Conservation (phyloP, 1,140 invertebrate species). For the Brachionus rubens region DNA sequence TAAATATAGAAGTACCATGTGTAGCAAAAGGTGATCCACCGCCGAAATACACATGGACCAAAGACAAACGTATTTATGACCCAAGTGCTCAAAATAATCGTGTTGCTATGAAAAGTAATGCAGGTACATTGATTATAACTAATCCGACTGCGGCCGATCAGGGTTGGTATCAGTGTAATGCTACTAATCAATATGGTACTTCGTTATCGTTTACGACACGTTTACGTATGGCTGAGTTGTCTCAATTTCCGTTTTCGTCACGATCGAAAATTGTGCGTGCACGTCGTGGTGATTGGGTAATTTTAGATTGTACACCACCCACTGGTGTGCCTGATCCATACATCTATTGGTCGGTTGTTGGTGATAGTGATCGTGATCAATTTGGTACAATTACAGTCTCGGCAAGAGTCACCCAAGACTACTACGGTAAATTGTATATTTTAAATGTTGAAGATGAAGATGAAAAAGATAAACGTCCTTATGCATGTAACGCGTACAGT, state of each 20-base stretch:
- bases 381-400: conserved; percentile 22
- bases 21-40: conserved; percentile 45
- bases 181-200: conserved; percentile 86
- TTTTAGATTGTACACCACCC: conserved; percentile 29
- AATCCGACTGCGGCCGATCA: conserved; percentile 83
- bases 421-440: conserved; percentile 43
- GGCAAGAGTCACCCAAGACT: conserved; percentile 38
- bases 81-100: conserved; percentile 46
- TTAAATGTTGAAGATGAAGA: conserved; percentile 45
- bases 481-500: conserved; percentile 28
- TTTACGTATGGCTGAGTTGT: conserved; percentile 13
- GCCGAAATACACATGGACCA: conserved; percentile 46
- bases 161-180: conserved; percentile 91
- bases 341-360: conserved; percentile 45
- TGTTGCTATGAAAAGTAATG: conserved; percentile 29
- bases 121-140: conserved; percentile 81
- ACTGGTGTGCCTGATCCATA: conserved; percentile 45
- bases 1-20: conserved; percentile 46
- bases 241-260: conserved; percentile 38
- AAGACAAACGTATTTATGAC: conserved; percentile 45
- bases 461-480: conserved; percentile 45
- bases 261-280: conserved; percentile 37
- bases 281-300: conserved; percentile 34
- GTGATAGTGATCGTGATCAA: conserved; percentile 39
- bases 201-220: conserved; percentile 59